A percentile compares a stretch with the other conserved stretches of the same genome.
phyloP scores from a whole-genome alignment of 2,888 invertebrate species.

The Acutogordius australiensis region DNA sequence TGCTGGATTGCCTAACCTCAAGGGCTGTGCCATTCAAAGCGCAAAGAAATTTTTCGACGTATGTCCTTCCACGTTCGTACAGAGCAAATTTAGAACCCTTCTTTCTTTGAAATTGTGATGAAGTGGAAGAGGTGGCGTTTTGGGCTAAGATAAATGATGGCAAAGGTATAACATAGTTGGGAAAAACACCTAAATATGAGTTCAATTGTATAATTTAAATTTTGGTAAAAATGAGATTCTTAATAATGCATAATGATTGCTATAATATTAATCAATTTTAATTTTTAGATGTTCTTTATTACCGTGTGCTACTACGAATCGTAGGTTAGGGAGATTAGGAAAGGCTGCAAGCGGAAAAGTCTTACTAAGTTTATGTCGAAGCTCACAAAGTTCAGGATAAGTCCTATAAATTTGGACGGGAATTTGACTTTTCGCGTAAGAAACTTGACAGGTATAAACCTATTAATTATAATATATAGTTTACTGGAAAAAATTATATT shows the following conservation, averaged over 20 bases:
- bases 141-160: too few relatives aligned
- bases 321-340: slow-evolving; percentile 25
- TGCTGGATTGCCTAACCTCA: slow-evolving; percentile 64
- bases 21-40: slow-evolving; percentile 56
- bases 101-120: too few relatives aligned
- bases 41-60: slow-evolving; percentile 37
- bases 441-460: slow-evolving; percentile 32
- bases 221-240: too few relatives aligned
- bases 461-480: slow-evolving; percentile 12
- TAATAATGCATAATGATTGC: too few relatives aligned
- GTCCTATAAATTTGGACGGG: slow-evolving; percentile 62
- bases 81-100: too few relatives aligned
- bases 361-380: slow-evolving; percentile 66
- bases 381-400: slow-evolving; percentile 80
- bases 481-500: slow-evolving; percentile 16
- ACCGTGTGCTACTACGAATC: too few relatives aligned
- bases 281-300: too few relatives aligned
- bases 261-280: too few relatives aligned
- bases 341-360: slow-evolving; percentile 65
- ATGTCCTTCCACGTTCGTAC: neutral
- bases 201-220: too few relatives aligned
- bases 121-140: too few relatives aligned
- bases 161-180: too few relatives aligned
- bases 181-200: too few relatives aligned
- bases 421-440: slow-evolving; percentile 51